Conservation (phyloP, 2,888 invertebrate genomes). For the Cabera pusaria region DNA sequence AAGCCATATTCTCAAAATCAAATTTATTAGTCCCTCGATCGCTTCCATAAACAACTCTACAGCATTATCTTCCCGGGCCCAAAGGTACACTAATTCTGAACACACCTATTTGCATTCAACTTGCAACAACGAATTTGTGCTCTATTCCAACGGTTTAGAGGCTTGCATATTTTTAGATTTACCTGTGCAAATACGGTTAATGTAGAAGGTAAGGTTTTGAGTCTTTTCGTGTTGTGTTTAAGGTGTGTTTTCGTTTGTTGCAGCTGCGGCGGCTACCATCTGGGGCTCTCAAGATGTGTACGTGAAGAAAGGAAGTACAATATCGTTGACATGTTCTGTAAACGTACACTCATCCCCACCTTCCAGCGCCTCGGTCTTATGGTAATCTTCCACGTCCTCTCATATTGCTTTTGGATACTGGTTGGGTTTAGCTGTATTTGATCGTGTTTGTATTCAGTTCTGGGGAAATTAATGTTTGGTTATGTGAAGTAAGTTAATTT, state of each 20-base stretch:
- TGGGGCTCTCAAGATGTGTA: conserved; percentile 93
- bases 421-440: neutral
- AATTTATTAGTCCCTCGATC: conserved; percentile 17
- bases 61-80: conserved; percentile 16
- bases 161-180: neutral
- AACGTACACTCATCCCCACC: conserved; percentile 93
- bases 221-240: conserved; percentile 27
- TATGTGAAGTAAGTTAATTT: too few species aligned
- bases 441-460: conserved; percentile 8
- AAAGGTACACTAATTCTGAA: conserved; percentile 23
- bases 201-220: too few species aligned
- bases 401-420: conserved; percentile 26
- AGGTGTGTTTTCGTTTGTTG: conserved; percentile 62
- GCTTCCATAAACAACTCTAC: conserved; percentile 13
- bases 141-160: neutral
- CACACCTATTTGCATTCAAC: conserved; percentile 18
- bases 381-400: conserved; percentile 17
- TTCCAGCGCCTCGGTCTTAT: conserved; percentile 85
- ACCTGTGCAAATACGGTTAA: conserved; percentile 1
- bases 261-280: conserved; percentile 94
- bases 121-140: conserved; percentile 4
- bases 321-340: conserved; percentile 93
- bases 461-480: too few species aligned
- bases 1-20: conserved; percentile 10
- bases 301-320: conserved; percentile 95